Percentiles rank a stretch among this genome's conserved stretches.
These are phyloP conservation scores for Nephrotoma appendiculata DNA, from an alignment of 2,888 invertebrate genomes.

Conservation along the genomic window DNA sequence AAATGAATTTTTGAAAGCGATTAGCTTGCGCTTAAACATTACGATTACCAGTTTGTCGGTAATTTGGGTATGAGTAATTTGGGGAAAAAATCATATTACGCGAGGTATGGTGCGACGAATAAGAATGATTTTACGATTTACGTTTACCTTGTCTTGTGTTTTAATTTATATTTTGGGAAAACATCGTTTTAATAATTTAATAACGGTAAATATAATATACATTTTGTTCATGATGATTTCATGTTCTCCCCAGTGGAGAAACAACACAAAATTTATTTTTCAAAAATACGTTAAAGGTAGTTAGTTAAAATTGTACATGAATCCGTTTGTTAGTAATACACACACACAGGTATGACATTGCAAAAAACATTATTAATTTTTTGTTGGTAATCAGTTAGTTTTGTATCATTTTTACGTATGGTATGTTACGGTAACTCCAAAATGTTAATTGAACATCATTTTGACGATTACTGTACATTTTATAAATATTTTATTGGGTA, in stretches of 20 bases:
- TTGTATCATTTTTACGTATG: not conserved
- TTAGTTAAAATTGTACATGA: not conserved
- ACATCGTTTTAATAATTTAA: not conserved
- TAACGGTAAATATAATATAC: not conserved
- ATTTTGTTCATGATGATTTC: not conserved
- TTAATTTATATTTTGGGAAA: not conserved
- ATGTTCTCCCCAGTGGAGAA: not conserved
- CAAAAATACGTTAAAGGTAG: not conserved
- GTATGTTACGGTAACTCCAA: not conserved
- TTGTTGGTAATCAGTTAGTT: not conserved
- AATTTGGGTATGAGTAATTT: not conserved
- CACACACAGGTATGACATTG: not conserved
- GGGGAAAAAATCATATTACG: not conserved
- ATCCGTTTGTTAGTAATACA: not conserved
- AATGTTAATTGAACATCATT: not conserved
- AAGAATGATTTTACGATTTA: not conserved
- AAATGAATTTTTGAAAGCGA: not conserved
- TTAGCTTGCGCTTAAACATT: not conserved
- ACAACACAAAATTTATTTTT: not conserved
- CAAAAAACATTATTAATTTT: not conserved
- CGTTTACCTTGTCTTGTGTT: not conserved
- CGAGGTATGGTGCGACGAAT: not conserved
- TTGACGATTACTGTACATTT: not conserved
- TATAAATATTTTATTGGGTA: not conserved
- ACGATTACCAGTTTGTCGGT: not conserved